Evolutionary conservation across 2,797 vertebrate species (phyloP), one percentile per base, ranked within the genome.

Genomic region (Urophycis tenuis): DNA sequence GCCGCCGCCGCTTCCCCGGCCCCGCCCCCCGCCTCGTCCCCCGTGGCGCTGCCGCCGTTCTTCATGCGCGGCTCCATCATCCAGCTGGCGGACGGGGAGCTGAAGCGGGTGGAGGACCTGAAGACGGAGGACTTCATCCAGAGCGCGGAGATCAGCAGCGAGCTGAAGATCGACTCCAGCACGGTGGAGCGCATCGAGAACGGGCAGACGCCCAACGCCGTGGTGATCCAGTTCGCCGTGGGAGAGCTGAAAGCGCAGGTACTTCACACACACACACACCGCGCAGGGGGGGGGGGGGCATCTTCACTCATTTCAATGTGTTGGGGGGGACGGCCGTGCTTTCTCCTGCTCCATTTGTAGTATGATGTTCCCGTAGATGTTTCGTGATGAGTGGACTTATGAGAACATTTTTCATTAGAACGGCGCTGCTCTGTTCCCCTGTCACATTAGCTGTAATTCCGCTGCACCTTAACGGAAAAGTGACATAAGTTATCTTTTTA

Each of bases 91-190:
- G 95, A 98, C 0, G 98, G 98, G 29, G 97, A 98, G 86, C 94
- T 99, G 85, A 99, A 99, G 88, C 96, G 96, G 2, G 98, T 99
- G 78, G 98, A 99, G 91, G 98, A 99, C 88, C 92, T 99, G 74
- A 98, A 96, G 92, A 99, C 97, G 0, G 98, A 99, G 86, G 98
- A 99, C 93, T 99, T 99, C 93, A 98, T 99, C 82, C 97, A 99
- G 93, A 99, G 98, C 0, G 97, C 98, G 0, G 97, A 99, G 90
- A 97, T 99, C 60, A 99, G 98, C 93, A 95, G 88, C 0, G 97
- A 99, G 87, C 94, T 99, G 87, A 98, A 98, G 92, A 98, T 99
- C 45, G 98, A 99, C 93, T 98, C 96, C 81, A 99, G 97, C 93
- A 99, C 98, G 0, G 97, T 99, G 80, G 97, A 99, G 89, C 92